These are phyloP conservation scores for Plectropomus leopardus DNA, from an alignment of 2,113 vertebrate genomes.

Conservation along the genomic window DNA sequence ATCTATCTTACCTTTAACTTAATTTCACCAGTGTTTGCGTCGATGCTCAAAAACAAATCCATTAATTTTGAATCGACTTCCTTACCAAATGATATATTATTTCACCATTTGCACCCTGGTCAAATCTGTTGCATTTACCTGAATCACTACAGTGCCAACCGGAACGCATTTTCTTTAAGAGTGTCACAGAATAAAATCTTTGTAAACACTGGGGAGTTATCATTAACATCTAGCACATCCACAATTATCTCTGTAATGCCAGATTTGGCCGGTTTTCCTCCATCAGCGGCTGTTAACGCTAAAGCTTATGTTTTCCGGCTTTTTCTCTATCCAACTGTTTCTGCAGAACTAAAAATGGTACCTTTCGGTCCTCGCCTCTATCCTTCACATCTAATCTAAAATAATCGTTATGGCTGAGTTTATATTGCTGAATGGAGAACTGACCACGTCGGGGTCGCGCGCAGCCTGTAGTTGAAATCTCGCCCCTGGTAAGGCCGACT, in stretches of 20 bases:
- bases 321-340: conserved; percentile 77
- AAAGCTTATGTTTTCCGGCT: conserved; percentile 50
- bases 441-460: conserved; percentile 71
- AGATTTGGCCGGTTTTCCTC: conserved; percentile 69
- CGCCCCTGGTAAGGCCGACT: conserved; percentile 66
- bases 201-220: conserved; percentile 75
- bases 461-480: conserved; percentile 77
- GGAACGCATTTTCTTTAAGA: conserved; percentile 54
- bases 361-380: conserved; percentile 57
- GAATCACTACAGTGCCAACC: conserved; percentile 59
- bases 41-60: conserved; percentile 66
- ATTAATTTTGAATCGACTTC: conserved; percentile 54
- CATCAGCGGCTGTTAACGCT: conserved; percentile 74
- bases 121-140: conserved; percentile 78
- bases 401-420: conserved; percentile 66
- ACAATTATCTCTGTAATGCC: conserved; percentile 61
- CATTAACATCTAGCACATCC: conserved; percentile 73
- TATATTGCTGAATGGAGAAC: conserved; percentile 74
- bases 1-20: conserved; percentile 73
- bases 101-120: conserved; percentile 76
- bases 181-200: conserved; percentile 56
- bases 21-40: conserved; percentile 75
- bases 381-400: conserved; percentile 71
- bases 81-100: conserved; percentile 75
- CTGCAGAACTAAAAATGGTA: conserved; percentile 68